Conservation (phyloP, 2,113 vertebrate genomes). For the Sorex araneus region DNA sequence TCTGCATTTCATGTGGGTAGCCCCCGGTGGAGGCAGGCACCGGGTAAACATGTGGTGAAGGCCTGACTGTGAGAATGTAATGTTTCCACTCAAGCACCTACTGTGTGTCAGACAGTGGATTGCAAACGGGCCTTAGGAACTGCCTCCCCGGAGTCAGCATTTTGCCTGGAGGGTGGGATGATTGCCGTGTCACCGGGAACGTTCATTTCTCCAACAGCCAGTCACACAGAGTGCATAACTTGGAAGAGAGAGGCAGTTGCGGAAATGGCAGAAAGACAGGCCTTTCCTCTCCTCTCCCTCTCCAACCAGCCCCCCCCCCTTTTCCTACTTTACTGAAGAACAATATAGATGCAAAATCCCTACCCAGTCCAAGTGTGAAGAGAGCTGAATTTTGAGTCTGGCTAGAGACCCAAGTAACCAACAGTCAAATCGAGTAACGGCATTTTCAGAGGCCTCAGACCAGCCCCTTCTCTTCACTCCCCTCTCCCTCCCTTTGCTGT, state of each 20-base stretch:
- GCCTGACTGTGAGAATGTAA: not conserved
- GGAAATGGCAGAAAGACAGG: not conserved
- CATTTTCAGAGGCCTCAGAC: not conserved
- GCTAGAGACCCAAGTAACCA: not conserved
- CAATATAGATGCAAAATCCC: not conserved
- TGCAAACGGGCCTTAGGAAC: constrained; percentile 17
- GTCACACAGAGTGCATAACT: not conserved
- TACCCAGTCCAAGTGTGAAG: not conserved
- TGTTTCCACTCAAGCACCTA: not conserved
- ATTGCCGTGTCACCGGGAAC: not conserved
- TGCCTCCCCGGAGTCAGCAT: not conserved
- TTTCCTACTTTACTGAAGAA: not conserved
- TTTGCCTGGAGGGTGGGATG: not conserved
- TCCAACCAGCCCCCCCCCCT: not conserved
- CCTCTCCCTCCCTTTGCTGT: too few relatives aligned
- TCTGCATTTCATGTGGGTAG: constrained; percentile 8
- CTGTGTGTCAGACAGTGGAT: not conserved
- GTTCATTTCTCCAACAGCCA: not conserved
- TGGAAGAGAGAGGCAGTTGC: not conserved
- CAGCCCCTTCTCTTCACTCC: too few relatives aligned
- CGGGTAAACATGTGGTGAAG: constrained; percentile 15
- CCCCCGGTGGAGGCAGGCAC: not conserved
- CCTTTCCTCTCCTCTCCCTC: not conserved
- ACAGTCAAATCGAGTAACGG: not conserved
- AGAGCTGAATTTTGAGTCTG: not conserved